These are phyloP conservation scores for Drosophila virilis DNA, from an alignment of 1,140 invertebrate genomes.

Conservation along the genomic window DNA sequence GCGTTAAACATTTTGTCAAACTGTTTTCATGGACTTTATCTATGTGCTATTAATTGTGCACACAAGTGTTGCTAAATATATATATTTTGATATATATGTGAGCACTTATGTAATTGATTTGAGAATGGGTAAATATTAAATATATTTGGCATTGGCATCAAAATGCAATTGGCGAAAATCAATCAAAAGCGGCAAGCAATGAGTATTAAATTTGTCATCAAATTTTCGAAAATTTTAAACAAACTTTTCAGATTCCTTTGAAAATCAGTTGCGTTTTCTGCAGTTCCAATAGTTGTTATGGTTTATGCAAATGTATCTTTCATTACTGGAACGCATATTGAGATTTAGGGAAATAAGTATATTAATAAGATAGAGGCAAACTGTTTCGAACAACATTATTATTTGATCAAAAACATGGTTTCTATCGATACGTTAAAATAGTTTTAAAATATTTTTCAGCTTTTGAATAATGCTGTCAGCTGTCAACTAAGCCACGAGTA, in stretches of 20 bases:
- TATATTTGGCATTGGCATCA: constrained; percentile 48
- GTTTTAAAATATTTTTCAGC: too few species aligned
- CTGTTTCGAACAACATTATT: neutral
- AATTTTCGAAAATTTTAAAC: neutral
- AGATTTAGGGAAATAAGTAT: too few species aligned
- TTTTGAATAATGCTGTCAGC: too few species aligned
- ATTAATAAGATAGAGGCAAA: too few species aligned
- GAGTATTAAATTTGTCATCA: neutral
- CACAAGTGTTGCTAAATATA: constrained; percentile 26
- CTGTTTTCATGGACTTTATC: constrained; percentile 11
- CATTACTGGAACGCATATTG: too few species aligned
- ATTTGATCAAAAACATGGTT: too few species aligned
- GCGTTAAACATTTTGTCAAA: constrained; percentile 66
- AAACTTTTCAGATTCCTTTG: too few species aligned
- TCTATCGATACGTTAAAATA: too few species aligned
- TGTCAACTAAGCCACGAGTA: too few species aligned
- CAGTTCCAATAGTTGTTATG: too few species aligned
- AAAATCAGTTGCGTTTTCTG: too few species aligned
- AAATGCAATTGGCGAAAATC: constrained; percentile 67
- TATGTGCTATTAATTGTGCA: constrained; percentile 54
- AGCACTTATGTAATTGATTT: constrained; percentile 59
- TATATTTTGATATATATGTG: constrained; percentile 23
- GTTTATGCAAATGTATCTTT: too few species aligned
- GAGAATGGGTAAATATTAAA: constrained; percentile 50
- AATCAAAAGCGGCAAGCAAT: constrained; percentile 45